Evolutionary conservation across 2,113 vertebrate genomes (phyloP).

Genomic region (Addax nasomaculatus): DNA sequence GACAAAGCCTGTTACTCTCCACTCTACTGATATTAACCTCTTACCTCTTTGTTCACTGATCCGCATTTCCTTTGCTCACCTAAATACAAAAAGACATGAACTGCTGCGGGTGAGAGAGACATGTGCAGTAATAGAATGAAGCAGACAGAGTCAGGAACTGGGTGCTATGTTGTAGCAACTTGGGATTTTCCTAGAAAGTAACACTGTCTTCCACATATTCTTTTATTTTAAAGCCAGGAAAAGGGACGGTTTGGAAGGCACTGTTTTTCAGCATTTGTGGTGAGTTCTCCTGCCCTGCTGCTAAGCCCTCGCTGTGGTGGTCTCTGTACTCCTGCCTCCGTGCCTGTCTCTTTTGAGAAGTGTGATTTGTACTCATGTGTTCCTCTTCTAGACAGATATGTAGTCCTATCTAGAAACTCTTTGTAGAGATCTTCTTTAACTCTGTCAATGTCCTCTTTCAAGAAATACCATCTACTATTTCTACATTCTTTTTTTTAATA

Average conservation of each 20-base stretch:
- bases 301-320: background rate
- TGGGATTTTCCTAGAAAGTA: background rate
- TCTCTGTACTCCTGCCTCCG: background rate
- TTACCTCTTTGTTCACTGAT: constrained; percentile 76
- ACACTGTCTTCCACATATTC: background rate
- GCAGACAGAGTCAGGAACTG: background rate
- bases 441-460: background rate
- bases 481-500: background rate
- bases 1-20: constrained; percentile 87
- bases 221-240: background rate
- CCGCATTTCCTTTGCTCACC: background rate
- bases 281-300: background rate
- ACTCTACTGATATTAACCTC: constrained; percentile 77
- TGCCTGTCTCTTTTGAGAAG: background rate
- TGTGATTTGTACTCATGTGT: background rate
- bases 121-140: background rate
- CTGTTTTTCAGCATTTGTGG: background rate
- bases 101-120: background rate
- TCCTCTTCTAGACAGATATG: background rate
- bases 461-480: background rate
- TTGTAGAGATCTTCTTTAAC: background rate
- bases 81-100: background rate
- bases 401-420: background rate
- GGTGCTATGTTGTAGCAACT: background rate
- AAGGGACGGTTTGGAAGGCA: background rate